Percentiles rank a stretch among this genome's conserved stretches.
Evolutionary conservation across 2,888 invertebrate genomes (phyloP).

Genomic region (Hirtodrosophila histrioides): DNA sequence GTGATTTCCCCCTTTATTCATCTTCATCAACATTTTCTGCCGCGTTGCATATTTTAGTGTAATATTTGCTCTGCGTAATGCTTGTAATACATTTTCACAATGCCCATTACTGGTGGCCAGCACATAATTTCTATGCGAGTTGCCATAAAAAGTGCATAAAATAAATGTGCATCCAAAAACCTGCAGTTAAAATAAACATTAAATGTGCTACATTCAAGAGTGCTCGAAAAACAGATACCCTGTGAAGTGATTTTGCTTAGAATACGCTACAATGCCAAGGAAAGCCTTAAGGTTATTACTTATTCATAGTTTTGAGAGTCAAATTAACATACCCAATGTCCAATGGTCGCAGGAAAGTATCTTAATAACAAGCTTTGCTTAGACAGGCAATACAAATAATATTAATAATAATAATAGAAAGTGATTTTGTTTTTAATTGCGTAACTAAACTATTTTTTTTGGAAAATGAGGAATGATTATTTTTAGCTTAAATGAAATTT

Average conservation of each 20-base stretch:
- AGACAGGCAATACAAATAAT: no score
- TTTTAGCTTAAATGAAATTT: no score
- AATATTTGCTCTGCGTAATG: conserved; percentile 45
- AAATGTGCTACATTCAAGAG: conserved; percentile 17
- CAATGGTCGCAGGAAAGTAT: no score
- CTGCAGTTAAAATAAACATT: conserved; percentile 32
- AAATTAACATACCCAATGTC: no score
- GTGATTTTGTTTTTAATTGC: no score
- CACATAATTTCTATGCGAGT: conserved; percentile 67
- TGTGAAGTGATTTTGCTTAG: not conserved
- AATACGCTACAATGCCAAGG: not conserved
- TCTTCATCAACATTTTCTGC: conserved; percentile 45
- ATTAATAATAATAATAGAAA: no score
- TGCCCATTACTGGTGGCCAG: conserved; percentile 45
- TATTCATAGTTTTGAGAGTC: no score
- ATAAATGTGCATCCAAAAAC: conserved; percentile 64
- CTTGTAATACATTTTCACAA: conserved; percentile 51
- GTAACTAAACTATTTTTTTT: no score
- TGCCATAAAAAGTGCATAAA: conserved; percentile 71
- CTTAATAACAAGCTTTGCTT: no score
- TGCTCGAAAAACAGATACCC: conserved; percentile 25
- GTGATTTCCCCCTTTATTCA: conserved; percentile 25
- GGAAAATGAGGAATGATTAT: no score
- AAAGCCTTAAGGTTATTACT: no score
- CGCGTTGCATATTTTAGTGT: conserved; percentile 73